A percentile compares a stretch with the other conserved stretches of the same genome.
These are phyloP conservation scores for Pseudachorutes palmiensis DNA, from an alignment of 1,140 invertebrate genomes.

Conservation along the genomic window DNA sequence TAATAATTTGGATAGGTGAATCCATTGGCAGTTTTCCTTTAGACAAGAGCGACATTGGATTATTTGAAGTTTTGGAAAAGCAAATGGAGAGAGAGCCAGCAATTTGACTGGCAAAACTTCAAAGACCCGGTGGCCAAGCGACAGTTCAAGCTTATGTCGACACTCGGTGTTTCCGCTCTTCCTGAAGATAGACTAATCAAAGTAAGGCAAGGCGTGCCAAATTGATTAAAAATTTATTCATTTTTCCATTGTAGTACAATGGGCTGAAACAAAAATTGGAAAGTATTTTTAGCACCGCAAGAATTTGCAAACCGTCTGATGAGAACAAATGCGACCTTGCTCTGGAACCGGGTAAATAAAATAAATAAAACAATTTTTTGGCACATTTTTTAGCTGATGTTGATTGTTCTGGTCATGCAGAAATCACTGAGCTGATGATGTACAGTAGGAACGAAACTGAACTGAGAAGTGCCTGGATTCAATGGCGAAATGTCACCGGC, in stretches of 20 bases:
- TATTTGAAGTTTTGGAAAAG: constrained; percentile 14
- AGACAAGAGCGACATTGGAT: constrained; percentile 13
- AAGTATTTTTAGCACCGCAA: background rate
- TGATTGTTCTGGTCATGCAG: background rate
- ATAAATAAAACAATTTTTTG: background rate
- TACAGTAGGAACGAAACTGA: background rate
- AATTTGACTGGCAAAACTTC: constrained; percentile 43
- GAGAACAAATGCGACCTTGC: background rate
- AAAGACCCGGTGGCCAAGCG: constrained; percentile 41
- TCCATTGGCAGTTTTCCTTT: background rate
- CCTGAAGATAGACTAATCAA: constrained; percentile 40
- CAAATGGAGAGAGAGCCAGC: constrained; percentile 17
- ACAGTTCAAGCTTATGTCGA: constrained; percentile 45
- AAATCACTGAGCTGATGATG: background rate
- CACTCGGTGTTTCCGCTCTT: constrained; percentile 44
- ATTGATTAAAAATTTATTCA: background rate
- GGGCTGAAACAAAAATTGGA: background rate
- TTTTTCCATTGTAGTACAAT: constrained; percentile 19
- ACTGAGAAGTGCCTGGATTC: background rate
- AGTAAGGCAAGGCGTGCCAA: constrained; percentile 30
- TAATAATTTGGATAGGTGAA: background rate
- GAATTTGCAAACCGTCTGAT: constrained; percentile 1
- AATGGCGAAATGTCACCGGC: background rate
- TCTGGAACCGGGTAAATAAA: constrained; percentile 5
- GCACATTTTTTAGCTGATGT: background rate